Conservation (phyloP, 2,888 invertebrate genomes). For the Hyles lineata region DNA sequence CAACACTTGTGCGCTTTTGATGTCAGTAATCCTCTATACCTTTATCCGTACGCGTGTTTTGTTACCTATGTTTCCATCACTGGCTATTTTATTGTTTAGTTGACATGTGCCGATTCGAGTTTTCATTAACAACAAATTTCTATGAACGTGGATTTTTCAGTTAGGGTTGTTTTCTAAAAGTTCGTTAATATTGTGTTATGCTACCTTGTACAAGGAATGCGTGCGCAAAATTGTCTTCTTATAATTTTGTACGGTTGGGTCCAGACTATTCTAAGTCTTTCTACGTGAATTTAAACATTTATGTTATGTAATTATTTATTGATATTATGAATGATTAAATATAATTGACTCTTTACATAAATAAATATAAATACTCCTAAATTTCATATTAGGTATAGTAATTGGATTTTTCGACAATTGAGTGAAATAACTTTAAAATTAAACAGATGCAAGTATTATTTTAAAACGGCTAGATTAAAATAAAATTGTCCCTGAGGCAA, state of each 20-base stretch:
- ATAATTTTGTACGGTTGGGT: no score
- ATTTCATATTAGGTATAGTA: background rate
- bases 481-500: background rate
- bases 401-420: background rate
- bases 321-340: no score
- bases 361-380: background rate
- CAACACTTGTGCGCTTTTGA: conserved; percentile 76
- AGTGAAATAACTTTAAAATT: background rate
- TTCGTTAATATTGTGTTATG: no score
- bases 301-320: no score
- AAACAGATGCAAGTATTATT: background rate
- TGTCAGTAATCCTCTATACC: conserved; percentile 68
- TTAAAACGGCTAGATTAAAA: background rate
- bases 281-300: no score
- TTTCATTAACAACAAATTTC: no score
- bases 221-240: no score
- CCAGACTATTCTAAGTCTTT: no score
- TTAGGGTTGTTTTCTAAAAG: no score
- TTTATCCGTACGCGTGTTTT: conserved; percentile 60
- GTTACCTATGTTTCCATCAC: conserved; percentile 46
- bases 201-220: no score
- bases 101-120: background rate
- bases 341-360: background rate
- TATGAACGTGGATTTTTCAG: no score
- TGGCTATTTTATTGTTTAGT: conserved; percentile 45